Evolutionary conservation across 1,140 invertebrate species (phyloP), one percentile per base, ranked within the genome.

Genomic region (Cydia pomonella): DNA sequence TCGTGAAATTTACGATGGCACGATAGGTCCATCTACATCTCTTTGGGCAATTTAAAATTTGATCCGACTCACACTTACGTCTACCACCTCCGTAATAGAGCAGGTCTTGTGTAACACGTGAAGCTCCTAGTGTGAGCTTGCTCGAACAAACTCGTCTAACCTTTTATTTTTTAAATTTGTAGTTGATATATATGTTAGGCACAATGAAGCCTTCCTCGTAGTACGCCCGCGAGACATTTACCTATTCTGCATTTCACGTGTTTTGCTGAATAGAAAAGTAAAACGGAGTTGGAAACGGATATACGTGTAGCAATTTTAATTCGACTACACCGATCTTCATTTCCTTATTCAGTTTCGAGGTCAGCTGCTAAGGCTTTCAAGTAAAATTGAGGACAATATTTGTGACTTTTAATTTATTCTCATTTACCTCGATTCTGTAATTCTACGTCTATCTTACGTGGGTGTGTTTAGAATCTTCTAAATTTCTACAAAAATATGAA

Each of bases 291-390:
- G 78, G 80, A 84, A 84, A 84, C 77, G 74, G 80, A 76, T 77
- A 77, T 73, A 33, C 73, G 77, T 82, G 87, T 87, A 82, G 80
- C 84, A 87, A 83, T 84, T 77, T 78, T 85, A 85, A 87, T 85
- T 84, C 16, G 73, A 50, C 69, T 71, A 80, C 76, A 77, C 63
- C 83, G 79, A 82, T 87, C 81, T 83, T 82, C 78, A 84, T 88
- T 85, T 89, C 81, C 84, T 85, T 82, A 74, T 77, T 79, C 78
- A 80, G 79, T 82, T 82, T 82, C 73, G 78, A 80, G 82, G 79
- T 80, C 78, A 76, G 75, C 78, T 75, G 80, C 77, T 78, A 77
- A 82, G 82, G 77, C 82, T 82, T 81, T 81, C 78, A 80, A 41
- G 33, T 73, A 27, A 74, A 74, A 82, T 81, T 73, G 82, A 80